Evolutionary conservation across 1,140 invertebrate species (phyloP).

Genomic region (Hypothenemus hampei): DNA sequence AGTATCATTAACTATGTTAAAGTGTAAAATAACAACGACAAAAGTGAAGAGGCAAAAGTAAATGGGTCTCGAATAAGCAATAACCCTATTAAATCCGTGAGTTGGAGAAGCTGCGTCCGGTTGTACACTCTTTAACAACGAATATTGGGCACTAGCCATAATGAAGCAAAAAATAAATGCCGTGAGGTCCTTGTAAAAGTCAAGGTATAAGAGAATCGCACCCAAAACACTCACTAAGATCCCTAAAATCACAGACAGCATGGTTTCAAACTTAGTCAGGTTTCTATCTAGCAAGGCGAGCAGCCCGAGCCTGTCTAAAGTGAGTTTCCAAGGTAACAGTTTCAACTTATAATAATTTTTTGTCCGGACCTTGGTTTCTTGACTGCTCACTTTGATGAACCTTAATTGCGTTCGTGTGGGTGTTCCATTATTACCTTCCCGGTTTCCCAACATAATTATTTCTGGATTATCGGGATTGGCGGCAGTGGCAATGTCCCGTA

Average conservation of each 20-base stretch:
- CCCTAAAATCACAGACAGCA: constrained; percentile 78
- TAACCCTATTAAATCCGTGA: constrained; percentile 95
- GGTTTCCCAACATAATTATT: constrained; percentile 13
- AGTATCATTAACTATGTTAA: constrained; percentile 51
- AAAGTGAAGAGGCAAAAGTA: constrained; percentile 89
- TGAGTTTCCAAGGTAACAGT: constrained; percentile 72
- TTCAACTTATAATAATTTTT: constrained; percentile 67
- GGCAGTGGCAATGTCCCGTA: constrained; percentile 11
- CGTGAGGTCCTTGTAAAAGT: constrained; percentile 87
- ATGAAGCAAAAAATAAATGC: constrained; percentile 96
- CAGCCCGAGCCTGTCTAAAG: constrained; percentile 87
- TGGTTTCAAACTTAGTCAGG: constrained; percentile 76
- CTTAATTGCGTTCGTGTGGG: constrained; percentile 16
- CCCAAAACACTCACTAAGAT: constrained; percentile 83
- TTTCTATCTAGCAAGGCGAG: constrained; percentile 92
- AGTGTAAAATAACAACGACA: constrained; percentile 66
- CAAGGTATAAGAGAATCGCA: constrained; percentile 72
- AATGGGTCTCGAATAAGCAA: constrained; percentile 88
- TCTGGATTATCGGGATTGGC: constrained; percentile 19
- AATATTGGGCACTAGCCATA: constrained; percentile 96
- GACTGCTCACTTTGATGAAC: constrained; percentile 19
- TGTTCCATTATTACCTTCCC: constrained; percentile 13
- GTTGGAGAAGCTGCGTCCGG: constrained; percentile 97
- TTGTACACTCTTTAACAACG: constrained; percentile 96
- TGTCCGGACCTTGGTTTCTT: constrained; percentile 26